A percentile compares a stretch with the other conserved stretches of the same genome.
Evolutionary conservation across 2,797 vertebrate genomes (phyloP).

Genomic region (Malacoraja senta): DNA sequence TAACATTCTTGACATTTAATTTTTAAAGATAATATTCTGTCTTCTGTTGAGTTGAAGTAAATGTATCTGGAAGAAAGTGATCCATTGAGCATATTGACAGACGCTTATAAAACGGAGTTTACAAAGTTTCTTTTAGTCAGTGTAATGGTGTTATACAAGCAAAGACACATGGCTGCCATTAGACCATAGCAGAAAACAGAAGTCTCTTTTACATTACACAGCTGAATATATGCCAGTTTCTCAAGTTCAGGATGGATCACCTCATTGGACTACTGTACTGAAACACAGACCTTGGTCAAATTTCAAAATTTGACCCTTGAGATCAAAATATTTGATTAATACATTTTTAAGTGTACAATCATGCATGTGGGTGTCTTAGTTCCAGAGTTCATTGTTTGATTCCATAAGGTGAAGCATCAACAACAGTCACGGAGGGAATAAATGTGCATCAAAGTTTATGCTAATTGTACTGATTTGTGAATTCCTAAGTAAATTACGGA

Average conservation of each 20-base stretch:
- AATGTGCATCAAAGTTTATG: background rate
- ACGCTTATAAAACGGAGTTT: background rate
- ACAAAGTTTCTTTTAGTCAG: constrained; percentile 9
- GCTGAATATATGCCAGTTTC: background rate
- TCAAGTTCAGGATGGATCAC: background rate
- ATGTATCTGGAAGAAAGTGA: background rate
- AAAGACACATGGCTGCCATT: constrained; percentile 2
- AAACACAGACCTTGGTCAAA: background rate
- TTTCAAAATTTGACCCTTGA: background rate
- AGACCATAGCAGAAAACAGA: constrained; percentile 4
- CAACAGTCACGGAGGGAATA: background rate
- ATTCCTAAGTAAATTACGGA: background rate
- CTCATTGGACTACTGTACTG: background rate
- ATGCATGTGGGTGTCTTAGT: background rate
- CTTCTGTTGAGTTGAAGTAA: background rate
- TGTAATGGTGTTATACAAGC: background rate
- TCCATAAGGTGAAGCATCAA: background rate
- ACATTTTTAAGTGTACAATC: background rate
- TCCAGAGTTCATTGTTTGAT: background rate
- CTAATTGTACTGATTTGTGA: background rate
- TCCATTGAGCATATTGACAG: background rate
- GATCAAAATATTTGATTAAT: background rate
- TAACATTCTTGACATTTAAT: background rate
- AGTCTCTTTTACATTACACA: constrained; percentile 14
- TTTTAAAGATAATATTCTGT: background rate